Evolutionary conservation across 2,888 invertebrate species (phyloP).

Genomic region (Patella depressa): DNA sequence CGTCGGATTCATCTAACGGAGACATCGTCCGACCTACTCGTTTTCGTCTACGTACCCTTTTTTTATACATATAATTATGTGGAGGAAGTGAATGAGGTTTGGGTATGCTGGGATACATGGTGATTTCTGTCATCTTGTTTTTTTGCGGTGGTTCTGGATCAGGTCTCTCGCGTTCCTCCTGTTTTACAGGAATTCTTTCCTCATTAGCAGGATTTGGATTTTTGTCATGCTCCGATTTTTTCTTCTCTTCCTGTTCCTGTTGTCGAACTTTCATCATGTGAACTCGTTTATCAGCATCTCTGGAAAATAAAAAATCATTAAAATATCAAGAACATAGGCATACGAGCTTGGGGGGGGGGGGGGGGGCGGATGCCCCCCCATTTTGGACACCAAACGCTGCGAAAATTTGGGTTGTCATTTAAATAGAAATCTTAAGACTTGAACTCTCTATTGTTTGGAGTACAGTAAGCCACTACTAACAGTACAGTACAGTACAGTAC

Average conservation of each 20-base stretch:
- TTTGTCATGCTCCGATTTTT: slow-evolving; percentile 38
- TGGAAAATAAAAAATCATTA: slow-evolving; percentile 24
- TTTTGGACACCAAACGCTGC: no score
- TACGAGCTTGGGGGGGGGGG: no score
- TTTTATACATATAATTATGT: slow-evolving; percentile 55
- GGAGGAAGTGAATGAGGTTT: slow-evolving; percentile 61
- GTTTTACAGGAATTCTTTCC: not conserved
- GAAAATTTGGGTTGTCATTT: no score
- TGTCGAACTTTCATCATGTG: slow-evolving; percentile 16
- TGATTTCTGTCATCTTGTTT: slow-evolving; percentile 44
- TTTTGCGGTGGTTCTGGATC: slow-evolving; percentile 30
- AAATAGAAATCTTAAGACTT: no score
- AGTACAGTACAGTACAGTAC: no score
- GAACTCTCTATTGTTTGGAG: no score
- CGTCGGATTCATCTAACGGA: not conserved
- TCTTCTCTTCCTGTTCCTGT: slow-evolving; percentile 23
- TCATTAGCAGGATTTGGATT: slow-evolving; percentile 23
- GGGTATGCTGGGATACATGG: slow-evolving; percentile 55
- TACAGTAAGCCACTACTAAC: no score
- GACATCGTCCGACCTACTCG: not conserved
- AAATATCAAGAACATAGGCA: no score
- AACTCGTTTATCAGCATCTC: slow-evolving; percentile 58
- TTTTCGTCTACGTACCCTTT: slow-evolving; percentile 24
- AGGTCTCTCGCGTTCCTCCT: not conserved
- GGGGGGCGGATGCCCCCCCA: no score